Conservation (phyloP, 2,888 invertebrate genomes). For the Tyria jacobaeae region DNA sequence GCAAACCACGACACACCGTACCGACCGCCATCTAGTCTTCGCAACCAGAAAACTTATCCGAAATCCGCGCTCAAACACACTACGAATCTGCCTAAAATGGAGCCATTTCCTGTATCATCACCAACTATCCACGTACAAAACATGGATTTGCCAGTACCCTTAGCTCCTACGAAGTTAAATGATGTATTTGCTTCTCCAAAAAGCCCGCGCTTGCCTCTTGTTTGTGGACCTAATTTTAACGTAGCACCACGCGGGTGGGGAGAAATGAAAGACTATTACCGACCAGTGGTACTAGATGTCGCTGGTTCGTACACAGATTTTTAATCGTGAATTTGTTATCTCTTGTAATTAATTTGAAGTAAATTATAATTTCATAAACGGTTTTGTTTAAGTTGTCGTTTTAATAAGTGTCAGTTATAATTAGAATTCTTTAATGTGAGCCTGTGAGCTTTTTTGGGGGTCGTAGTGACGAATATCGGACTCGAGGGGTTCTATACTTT, state of each 20-base stretch:
- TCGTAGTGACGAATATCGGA: not conserved
- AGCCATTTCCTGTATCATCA: constrained; percentile 79
- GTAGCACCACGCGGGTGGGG: constrained; percentile 95
- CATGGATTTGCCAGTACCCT: constrained; percentile 70
- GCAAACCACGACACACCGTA: constrained; percentile 83
- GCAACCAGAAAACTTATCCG: constrained; percentile 81
- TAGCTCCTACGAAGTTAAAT: constrained; percentile 81
- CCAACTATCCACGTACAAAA: constrained; percentile 71
- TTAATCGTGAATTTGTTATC: constrained; percentile 56
- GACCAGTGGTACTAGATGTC: constrained; percentile 90
- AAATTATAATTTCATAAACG: constrained; percentile 17
- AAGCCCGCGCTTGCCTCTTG: constrained; percentile 74
- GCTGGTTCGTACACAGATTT: constrained; percentile 84
- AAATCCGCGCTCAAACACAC: constrained; percentile 79
- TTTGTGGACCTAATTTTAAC: constrained; percentile 90
- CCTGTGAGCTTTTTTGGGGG: not conserved
- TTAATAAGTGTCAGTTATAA: constrained; percentile 23
- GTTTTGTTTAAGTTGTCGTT: constrained; percentile 27
- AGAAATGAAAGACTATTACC: constrained; percentile 89
- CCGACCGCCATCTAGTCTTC: constrained; percentile 80
- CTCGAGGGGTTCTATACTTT: too few relatives aligned
- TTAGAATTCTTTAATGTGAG: constrained; percentile 13
- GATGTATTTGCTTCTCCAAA: constrained; percentile 81
- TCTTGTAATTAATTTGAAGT: constrained; percentile 33
- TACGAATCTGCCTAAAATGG: constrained; percentile 76